Percentiles rank a stretch among this genome's conserved stretches.
Evolutionary conservation across 2,888 invertebrate genomes (phyloP).

Genomic region (Trissolcus brochymenae): DNA sequence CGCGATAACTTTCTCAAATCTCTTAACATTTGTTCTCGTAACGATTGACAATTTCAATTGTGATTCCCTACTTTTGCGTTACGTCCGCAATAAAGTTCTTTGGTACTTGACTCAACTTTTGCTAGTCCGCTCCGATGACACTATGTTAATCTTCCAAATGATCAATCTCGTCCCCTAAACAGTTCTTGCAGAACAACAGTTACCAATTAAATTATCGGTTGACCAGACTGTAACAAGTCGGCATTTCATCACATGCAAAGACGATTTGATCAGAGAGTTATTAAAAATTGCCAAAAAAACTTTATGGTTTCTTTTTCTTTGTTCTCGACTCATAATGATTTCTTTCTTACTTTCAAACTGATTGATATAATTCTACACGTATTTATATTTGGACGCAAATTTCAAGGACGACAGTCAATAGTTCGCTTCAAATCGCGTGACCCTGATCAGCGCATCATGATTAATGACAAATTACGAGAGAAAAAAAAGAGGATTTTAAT

Average conservation of each 20-base stretch:
- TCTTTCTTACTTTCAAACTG: too few relatives aligned
- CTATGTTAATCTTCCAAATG: slow-evolving; percentile 23
- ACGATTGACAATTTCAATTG: slow-evolving; percentile 26
- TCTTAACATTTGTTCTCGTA: slow-evolving; percentile 35
- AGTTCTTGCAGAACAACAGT: not conserved
- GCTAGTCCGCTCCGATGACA: slow-evolving; percentile 50
- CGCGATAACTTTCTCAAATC: slow-evolving; percentile 19
- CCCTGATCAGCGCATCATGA: slow-evolving; percentile 10
- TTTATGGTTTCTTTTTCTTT: not conserved
- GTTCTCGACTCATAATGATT: too few relatives aligned
- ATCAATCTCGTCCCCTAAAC: slow-evolving; percentile 30
- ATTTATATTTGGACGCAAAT: slow-evolving; percentile 49
- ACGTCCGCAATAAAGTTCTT: slow-evolving; percentile 58
- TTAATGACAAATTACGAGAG: slow-evolving; percentile 9
- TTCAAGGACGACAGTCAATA: slow-evolving; percentile 35
- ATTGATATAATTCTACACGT: not conserved
- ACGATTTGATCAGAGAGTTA: not conserved
- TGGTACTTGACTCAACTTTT: slow-evolving; percentile 62
- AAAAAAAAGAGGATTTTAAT: not conserved
- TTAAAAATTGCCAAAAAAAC: not conserved
- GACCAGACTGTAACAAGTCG: not conserved
- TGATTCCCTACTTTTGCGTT: slow-evolving; percentile 23
- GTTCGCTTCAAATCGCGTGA: slow-evolving; percentile 21
- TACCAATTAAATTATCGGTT: not conserved
- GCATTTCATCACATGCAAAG: not conserved